These are phyloP conservation scores for Andrena marginata DNA, from an alignment of 2,888 invertebrate species.

Conservation along the genomic window DNA sequence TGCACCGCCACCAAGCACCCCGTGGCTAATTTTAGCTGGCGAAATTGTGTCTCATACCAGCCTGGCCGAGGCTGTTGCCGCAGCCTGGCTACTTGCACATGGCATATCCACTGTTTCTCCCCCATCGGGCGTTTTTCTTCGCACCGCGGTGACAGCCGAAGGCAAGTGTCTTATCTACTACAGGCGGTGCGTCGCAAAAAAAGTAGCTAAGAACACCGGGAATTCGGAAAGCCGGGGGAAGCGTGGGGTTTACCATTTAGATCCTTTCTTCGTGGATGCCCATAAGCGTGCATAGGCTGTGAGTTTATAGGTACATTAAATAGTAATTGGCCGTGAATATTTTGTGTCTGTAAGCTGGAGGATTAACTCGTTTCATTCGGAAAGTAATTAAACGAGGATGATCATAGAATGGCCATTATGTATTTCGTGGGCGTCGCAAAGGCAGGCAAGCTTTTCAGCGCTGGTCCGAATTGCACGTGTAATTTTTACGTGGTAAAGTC, in stretches of 20 bases:
- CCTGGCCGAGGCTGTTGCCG: constrained; percentile 72
- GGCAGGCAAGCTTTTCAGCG: not conserved
- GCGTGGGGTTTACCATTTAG: too few species aligned
- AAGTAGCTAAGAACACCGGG: too few species aligned
- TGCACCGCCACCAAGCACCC: constrained; percentile 80
- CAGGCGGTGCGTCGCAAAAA: too few species aligned
- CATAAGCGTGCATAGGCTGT: too few species aligned
- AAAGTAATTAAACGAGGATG: too few species aligned
- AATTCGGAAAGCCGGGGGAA: too few species aligned
- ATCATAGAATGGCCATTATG: too few species aligned
- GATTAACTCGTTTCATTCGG: too few species aligned
- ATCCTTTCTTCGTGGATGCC: too few species aligned
- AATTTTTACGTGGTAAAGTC: constrained; percentile 18
- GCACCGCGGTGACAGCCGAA: not conserved
- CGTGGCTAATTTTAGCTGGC: constrained; percentile 79
- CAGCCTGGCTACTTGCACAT: constrained; percentile 48
- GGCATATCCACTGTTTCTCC: constrained; percentile 26
- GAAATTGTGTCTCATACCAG: constrained; percentile 83
- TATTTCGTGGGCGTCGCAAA: constrained; percentile 7
- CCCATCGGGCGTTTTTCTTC: not conserved
- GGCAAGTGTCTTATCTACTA: not conserved
- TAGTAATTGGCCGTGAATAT: too few species aligned
- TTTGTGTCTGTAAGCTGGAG: too few species aligned
- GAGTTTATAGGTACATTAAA: too few species aligned
- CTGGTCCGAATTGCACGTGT: not conserved